phyloP scores from a whole-genome alignment of 2,113 vertebrate genomes.

The Numenius arquata region DNA sequence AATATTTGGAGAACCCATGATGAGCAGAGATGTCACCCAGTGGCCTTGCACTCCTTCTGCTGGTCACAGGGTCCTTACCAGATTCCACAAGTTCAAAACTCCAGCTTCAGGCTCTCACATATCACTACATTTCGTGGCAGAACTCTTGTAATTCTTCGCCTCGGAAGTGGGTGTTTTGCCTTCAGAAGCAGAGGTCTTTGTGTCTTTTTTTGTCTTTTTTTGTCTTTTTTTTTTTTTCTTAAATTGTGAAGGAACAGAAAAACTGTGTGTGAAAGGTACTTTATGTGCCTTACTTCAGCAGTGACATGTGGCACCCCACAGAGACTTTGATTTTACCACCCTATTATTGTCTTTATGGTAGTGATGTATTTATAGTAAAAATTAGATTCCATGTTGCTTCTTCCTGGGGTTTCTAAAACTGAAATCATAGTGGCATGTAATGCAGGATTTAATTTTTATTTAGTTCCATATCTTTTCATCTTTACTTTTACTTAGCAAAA shows the following conservation, averaged over 20 bases:
- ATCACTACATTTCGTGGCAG: not conserved
- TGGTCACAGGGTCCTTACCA: not conserved
- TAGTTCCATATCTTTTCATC: not conserved
- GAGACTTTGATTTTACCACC: not conserved
- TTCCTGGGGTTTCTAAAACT: not conserved
- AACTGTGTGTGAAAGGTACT: not conserved
- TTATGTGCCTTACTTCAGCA: not conserved
- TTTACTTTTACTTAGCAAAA: not conserved
- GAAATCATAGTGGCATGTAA: not conserved
- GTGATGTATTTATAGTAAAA: not conserved
- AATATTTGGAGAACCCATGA: not conserved
- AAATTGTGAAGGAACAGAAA: not conserved
- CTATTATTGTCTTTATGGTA: not conserved
- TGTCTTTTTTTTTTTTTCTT: no score
- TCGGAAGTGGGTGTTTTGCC: not conserved
- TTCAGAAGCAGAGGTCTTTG: not conserved
- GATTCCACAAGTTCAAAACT: not conserved
- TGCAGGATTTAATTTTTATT: not conserved
- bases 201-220: not conserved
- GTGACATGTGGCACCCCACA: not conserved
- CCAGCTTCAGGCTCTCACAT: not conserved
- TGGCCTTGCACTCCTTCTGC: not conserved
- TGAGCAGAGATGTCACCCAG: not conserved
- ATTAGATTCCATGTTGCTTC: not conserved
- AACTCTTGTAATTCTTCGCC: not conserved